Percentiles rank a stretch among this genome's conserved stretches.
Conservation (phyloP, 2,113 vertebrate genomes). For the Progne subis region DNA sequence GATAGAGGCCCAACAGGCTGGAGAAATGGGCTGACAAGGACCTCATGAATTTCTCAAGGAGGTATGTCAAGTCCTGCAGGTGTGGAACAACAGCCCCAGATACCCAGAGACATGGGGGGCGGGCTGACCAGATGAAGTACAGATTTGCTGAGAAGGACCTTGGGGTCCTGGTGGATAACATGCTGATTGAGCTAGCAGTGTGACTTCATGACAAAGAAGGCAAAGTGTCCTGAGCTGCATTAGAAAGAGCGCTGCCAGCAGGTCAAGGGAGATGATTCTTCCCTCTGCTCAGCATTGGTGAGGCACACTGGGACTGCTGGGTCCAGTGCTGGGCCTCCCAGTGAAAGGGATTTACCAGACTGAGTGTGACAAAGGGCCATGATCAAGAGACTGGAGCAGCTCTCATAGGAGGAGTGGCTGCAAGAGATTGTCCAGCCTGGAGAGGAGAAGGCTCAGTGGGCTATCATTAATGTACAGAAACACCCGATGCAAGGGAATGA, state of each 20-base stretch:
- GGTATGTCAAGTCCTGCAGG: not conserved
- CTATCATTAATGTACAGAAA: not conserved
- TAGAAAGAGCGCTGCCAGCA: not conserved
- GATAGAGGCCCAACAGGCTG: not conserved
- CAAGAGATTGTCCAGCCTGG: not conserved
- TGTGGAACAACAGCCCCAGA: not conserved
- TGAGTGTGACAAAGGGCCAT: not conserved
- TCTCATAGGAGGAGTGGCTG: not conserved
- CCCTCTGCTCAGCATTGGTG: not conserved
- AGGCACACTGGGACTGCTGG: not conserved
- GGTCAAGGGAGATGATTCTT: not conserved
- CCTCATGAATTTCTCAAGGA: not conserved
- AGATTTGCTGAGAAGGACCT: not conserved
- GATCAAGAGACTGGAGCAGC: not conserved
- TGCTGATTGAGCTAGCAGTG: not conserved
- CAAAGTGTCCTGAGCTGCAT: not conserved
- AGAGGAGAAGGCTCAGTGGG: not conserved
- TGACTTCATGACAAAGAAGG: not conserved
- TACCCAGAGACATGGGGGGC: not conserved
- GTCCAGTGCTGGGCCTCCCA: not conserved
- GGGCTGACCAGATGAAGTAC: not conserved
- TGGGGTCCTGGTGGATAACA: not conserved
- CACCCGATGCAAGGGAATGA: not conserved
- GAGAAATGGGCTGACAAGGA: not conserved
- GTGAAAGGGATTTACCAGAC: not conserved